These are phyloP conservation scores for Chrysolina oricalcia DNA, from an alignment of 2,888 invertebrate genomes.

Conservation along the genomic window DNA sequence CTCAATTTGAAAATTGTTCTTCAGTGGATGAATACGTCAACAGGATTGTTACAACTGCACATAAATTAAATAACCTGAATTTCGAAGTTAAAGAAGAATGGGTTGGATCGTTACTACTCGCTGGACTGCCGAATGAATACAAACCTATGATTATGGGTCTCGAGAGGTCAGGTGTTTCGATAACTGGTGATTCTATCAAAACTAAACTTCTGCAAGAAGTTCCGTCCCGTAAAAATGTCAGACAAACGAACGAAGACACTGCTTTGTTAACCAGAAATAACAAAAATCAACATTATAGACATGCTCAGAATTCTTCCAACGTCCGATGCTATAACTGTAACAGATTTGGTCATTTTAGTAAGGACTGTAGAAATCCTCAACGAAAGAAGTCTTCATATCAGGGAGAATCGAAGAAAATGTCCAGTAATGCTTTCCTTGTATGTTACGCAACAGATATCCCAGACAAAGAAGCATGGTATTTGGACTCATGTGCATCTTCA, in stretches of 20 bases:
- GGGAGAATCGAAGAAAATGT: neutral
- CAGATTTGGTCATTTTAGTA: neutral
- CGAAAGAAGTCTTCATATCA: neutral
- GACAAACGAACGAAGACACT: neutral
- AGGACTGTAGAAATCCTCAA: neutral
- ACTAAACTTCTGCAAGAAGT: neutral
- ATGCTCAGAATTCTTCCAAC: neutral
- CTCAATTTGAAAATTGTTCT: slow-evolving; percentile 24
- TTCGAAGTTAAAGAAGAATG: slow-evolving; percentile 1
- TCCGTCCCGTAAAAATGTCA: neutral
- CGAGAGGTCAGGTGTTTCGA: neutral
- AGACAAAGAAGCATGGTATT: neutral
- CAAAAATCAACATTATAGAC: neutral
- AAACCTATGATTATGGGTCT: too few species aligned
- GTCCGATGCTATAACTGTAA: neutral
- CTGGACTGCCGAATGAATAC: neutral
- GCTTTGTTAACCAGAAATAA: neutral
- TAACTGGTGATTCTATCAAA: neutral
- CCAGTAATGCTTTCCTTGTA: neutral
- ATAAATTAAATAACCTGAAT: neutral
- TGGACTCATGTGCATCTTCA: neutral
- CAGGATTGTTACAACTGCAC: slow-evolving; percentile 11
- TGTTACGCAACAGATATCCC: neutral
- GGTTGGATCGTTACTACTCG: neutral
- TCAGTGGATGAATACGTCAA: slow-evolving; percentile 32